Base-by-base conservation (phyloP, 1,140 invertebrate genomes). In the Formica selysi region DNA sequence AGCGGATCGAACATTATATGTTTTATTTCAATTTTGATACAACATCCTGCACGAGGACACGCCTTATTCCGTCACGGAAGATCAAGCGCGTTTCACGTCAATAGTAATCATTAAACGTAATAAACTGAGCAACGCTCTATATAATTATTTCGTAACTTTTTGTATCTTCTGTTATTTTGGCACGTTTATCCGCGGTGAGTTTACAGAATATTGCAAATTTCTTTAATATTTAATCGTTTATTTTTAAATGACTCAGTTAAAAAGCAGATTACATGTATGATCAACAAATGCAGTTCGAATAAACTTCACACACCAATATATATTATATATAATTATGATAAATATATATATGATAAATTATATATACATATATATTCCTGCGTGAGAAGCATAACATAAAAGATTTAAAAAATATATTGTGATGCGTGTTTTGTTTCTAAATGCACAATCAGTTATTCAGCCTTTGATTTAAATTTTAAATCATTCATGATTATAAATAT, bases 31-130 rank as follows among this genome's bases (percentile, higher is more conserved):
- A 80, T 76, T 59, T 88, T 76, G 67, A 89, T 81, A 61, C 16
- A 73, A 73, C 54, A 74, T 86, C 71, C 65, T 61, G 36, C 0
- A 19, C 41, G 71, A 54, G 29, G 59, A 83, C 78, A 81, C 64
- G 70, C 83, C 84, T 86, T 88, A 64, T 85, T 76, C 61, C 79
- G 51, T 84, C 79, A 86, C 76, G 68, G 70, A 73, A 76, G 83
- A 73, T 83, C 85, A 80, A 76, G 54, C 84, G 76, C 57, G 71
- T 13, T 78, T 86, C 84, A 22, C 44, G 74, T 70, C 54, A 62
- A 32, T 62, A 22, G 41, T 71, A 59, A 80, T 81, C 88, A 87
- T 90, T 90, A 80, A 89, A 85, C 79, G 16, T 87, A 90, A 87
- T 71, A 74, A 90, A 76, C 57, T 61, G 67, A 86, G 78, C 80